Evolutionary conservation across 2,888 invertebrate genomes (phyloP).

Genomic region (Sarcophaga caerulescens): DNA sequence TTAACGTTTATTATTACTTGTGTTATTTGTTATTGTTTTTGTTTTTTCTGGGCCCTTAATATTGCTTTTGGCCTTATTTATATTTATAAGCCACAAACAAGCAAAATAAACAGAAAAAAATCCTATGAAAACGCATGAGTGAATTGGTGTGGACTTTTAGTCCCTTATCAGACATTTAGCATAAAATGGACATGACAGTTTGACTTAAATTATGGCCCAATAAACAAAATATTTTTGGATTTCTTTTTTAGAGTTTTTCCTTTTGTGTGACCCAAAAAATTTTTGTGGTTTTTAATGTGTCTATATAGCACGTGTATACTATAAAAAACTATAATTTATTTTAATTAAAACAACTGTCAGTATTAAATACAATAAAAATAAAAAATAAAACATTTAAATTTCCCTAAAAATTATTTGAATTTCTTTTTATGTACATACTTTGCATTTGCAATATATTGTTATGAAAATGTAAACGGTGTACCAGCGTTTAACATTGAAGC

Average conservation of each 20-base stretch:
- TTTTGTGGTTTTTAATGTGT: background rate
- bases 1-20: conserved; percentile 5
- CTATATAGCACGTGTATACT: background rate
- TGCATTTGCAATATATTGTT: too few species aligned
- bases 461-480: too few species aligned
- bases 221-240: background rate
- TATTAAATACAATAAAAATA: background rate
- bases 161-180: conserved; percentile 58
- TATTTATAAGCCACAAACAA: background rate
- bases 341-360: background rate
- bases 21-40: background rate
- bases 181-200: conserved; percentile 63
- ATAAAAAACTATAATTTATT: background rate
- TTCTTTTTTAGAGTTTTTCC: background rate
- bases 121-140: conserved; percentile 25
- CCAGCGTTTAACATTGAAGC: too few species aligned
- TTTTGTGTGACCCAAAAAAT: background rate
- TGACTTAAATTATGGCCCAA: conserved; percentile 58
- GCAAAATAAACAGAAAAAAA: background rate
- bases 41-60: background rate
- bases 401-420: background rate
- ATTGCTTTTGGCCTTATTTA: conserved; percentile 7
- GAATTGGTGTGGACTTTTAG: conserved; percentile 26
- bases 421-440: too few species aligned
- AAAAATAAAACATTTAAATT: background rate